phyloP scores from a whole-genome alignment of 2,113 vertebrate species.

The Oxygymnocypris stewartii region DNA sequence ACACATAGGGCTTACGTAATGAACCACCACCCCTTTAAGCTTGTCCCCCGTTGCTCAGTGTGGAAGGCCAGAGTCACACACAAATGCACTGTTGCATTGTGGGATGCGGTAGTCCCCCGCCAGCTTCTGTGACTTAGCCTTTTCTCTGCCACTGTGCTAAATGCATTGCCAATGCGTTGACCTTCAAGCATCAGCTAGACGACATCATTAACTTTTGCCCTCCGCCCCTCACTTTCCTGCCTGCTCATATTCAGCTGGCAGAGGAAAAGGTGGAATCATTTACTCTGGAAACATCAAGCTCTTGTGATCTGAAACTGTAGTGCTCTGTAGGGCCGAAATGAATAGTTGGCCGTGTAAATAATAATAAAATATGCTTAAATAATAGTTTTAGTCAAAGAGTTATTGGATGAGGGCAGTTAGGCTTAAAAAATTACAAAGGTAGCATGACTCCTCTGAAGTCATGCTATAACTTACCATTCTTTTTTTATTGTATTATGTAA shows the following conservation, averaged over 20 bases:
- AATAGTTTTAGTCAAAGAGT: no score
- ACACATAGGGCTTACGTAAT: constrained; percentile 17
- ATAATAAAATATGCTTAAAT: background rate
- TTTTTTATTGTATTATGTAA: background rate
- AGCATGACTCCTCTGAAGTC: background rate
- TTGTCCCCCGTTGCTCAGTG: background rate
- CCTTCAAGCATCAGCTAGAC: constrained; percentile 23
- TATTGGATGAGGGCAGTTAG: background rate
- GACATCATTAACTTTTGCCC: constrained; percentile 13
- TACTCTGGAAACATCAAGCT: background rate
- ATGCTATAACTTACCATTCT: background rate
- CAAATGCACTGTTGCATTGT: background rate
- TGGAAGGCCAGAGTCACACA: constrained; percentile 7
- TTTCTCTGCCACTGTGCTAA: background rate
- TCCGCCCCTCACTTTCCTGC: background rate
- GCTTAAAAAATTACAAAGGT: background rate
- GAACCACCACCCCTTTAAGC: constrained; percentile 5
- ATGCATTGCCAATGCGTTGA: background rate
- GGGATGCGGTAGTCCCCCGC: constrained; percentile 7
- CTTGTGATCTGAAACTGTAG: background rate
- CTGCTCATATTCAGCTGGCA: background rate
- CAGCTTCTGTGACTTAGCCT: constrained; percentile 13
- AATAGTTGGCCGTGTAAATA: background rate
- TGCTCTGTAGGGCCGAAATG: background rate
- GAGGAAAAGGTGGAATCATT: background rate